Evolutionary conservation across 2,888 invertebrate genomes (phyloP).

Genomic region (Eilema griseolum): DNA sequence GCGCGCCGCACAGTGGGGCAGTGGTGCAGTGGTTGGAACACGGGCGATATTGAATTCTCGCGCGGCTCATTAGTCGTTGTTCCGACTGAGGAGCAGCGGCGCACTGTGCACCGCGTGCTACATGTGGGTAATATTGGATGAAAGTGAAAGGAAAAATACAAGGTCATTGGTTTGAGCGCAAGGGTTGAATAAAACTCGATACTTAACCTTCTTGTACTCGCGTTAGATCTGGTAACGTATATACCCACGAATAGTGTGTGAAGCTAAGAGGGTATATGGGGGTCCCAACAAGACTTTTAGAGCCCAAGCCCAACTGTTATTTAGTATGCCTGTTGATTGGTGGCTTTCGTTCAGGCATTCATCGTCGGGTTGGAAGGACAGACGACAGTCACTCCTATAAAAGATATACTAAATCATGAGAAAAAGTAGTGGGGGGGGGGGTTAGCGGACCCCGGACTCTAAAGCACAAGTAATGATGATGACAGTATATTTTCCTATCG

Average conservation of each 20-base stretch:
- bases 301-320: not conserved
- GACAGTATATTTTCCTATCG: too few species aligned
- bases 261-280: not conserved
- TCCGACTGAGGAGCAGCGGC: conserved; percentile 12
- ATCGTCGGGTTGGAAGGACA: too few species aligned
- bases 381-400: too few species aligned
- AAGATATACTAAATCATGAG: too few species aligned
- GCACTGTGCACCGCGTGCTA: conserved; percentile 1
- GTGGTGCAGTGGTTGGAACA: conserved; percentile 41
- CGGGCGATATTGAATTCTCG: conserved; percentile 49
- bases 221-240: not conserved
- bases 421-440: too few species aligned
- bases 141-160: not conserved
- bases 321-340: too few species aligned
- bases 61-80: conserved; percentile 51
- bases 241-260: not conserved
- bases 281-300: not conserved
- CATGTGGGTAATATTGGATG: not conserved
- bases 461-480: not conserved
- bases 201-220: not conserved
- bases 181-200: not conserved
- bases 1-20: conserved; percentile 24
- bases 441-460: not conserved
- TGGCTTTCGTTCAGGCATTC: too few species aligned
- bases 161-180: not conserved